These are phyloP conservation scores for Nipponia nippon DNA, from an alignment of 2,113 vertebrate genomes.

Conservation along the genomic window DNA sequence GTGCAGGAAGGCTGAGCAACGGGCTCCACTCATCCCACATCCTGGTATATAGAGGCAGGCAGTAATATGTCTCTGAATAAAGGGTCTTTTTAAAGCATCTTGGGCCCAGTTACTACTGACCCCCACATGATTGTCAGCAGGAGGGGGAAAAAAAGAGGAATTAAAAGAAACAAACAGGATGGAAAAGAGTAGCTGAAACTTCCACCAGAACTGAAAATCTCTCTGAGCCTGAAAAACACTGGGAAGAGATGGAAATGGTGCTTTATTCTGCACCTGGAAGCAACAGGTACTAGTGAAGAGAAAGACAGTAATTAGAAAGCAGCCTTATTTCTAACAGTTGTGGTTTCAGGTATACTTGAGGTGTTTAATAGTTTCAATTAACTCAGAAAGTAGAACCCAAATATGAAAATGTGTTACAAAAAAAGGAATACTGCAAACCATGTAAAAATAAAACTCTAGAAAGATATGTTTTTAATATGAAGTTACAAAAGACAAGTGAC, in stretches of 20 bases:
- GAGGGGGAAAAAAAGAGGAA: background rate
- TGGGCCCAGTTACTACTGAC: background rate
- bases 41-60: background rate
- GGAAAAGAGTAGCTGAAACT: background rate
- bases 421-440: background rate
- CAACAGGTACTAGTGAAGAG: background rate
- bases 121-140: background rate
- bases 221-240: background rate
- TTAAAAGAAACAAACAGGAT: background rate
- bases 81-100: background rate
- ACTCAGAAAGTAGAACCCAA: background rate
- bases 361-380: slow-evolving; percentile 6
- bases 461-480: background rate
- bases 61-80: background rate
- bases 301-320: background rate
- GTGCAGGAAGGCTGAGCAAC: background rate
- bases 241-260: background rate
- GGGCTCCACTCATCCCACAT: background rate
- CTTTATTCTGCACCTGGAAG: background rate
- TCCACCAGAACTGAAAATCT: background rate
- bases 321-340: background rate
- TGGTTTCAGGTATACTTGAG: background rate
- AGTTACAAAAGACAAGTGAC: background rate
- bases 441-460: background rate
- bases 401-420: background rate